Conservation (phyloP, 2,113 vertebrate genomes). For the Hoplias malabaricus region DNA sequence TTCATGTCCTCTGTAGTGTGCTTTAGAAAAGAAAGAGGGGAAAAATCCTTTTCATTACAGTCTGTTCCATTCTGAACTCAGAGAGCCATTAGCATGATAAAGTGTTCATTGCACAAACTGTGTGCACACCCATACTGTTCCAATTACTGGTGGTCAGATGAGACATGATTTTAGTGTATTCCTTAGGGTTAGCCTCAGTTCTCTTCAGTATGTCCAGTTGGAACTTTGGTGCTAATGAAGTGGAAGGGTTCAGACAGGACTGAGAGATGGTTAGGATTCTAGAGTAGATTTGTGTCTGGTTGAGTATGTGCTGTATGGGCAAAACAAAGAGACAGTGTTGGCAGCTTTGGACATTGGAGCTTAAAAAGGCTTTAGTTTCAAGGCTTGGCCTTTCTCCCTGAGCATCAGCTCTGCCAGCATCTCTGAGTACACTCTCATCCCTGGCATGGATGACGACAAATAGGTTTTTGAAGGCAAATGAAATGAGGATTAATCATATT, state of each 20-base stretch:
- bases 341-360: neutral
- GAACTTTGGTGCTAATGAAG: slow-evolving; percentile 32
- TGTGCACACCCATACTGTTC: neutral
- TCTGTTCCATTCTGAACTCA: neutral
- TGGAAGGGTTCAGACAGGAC: neutral
- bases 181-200: neutral
- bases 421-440: neutral
- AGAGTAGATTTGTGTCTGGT: neutral
- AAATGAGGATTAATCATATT: neutral
- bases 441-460: neutral
- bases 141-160: neutral
- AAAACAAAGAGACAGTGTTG: neutral
- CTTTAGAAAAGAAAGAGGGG: neutral
- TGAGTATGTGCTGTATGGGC: neutral
- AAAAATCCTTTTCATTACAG: neutral
- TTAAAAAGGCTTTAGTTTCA: neutral
- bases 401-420: neutral
- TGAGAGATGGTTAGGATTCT: slow-evolving; percentile 42
- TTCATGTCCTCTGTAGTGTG: neutral
- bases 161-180: neutral
- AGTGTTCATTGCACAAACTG: neutral
- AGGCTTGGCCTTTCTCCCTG: neutral
- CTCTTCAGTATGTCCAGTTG: neutral
- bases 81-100: neutral
- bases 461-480: neutral